phyloP scores from a whole-genome alignment of 2,113 vertebrate genomes.

The Macquaria ambigua region DNA sequence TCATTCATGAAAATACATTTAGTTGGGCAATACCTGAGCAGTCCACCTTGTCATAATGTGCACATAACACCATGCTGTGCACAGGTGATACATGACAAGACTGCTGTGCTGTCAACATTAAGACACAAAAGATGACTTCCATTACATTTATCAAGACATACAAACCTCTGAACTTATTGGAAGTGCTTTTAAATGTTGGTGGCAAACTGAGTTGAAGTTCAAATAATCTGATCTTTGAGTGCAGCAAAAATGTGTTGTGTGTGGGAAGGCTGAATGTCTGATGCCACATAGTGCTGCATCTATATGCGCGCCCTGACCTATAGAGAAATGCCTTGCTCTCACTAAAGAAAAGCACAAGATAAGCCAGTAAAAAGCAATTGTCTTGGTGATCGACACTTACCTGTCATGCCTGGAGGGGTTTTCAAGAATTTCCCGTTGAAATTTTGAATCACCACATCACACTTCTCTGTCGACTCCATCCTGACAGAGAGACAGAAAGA shows the following conservation, averaged over 20 bases:
- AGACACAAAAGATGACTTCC: neutral
- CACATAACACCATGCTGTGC: neutral
- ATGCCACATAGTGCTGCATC: conserved; percentile 1
- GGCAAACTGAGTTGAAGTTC: neutral
- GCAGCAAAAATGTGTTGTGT: neutral
- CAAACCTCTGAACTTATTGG: neutral
- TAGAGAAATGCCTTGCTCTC: neutral
- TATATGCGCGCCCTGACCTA: conserved; percentile 3
- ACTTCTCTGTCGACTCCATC: conserved; percentile 96
- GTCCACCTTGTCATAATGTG: neutral
- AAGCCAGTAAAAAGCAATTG: neutral
- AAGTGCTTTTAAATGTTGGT: neutral
- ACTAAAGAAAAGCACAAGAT: conserved; percentile 6
- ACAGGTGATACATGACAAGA: neutral
- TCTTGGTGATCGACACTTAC: conserved; percentile 73
- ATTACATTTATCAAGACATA: neutral
- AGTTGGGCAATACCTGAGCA: neutral
- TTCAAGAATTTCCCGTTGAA: conserved; percentile 96
- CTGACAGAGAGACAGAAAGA: conserved; percentile 58
- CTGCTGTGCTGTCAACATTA: neutral
- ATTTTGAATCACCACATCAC: conserved; percentile 93
- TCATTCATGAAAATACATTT: neutral
- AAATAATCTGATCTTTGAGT: conserved; percentile 10
- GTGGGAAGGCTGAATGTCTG: neutral
- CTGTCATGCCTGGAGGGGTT: conserved; percentile 93